phyloP scores from a whole-genome alignment of 2,888 invertebrate species.

The Arrhopalites spinosus region DNA sequence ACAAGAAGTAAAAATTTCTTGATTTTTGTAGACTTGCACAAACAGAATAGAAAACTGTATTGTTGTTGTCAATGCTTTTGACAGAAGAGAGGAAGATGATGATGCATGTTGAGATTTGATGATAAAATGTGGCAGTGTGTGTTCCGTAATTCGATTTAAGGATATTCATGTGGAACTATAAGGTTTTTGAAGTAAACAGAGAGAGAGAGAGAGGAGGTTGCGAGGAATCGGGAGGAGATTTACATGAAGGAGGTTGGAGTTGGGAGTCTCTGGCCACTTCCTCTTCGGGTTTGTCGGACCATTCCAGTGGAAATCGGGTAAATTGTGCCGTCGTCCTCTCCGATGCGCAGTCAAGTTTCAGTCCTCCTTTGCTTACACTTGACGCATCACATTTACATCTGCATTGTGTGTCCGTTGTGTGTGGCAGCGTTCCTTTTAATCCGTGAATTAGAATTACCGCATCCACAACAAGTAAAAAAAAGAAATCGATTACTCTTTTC shows the following conservation, averaged over 20 bases:
- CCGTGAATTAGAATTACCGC: slow-evolving; percentile 11
- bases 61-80: no score
- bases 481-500: slow-evolving; percentile 6
- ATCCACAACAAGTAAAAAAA: slow-evolving; percentile 15
- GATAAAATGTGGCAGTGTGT: neutral
- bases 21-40: no score
- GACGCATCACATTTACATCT: slow-evolving; percentile 29
- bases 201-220: slow-evolving; percentile 13
- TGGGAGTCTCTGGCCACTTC: slow-evolving; percentile 46
- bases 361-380: slow-evolving; percentile 21
- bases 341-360: slow-evolving; percentile 26
- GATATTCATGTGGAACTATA: neutral
- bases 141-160: neutral
- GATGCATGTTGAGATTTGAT: slow-evolving; percentile 27
- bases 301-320: slow-evolving; percentile 33
- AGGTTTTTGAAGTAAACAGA: no score
- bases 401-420: neutral
- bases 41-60: no score
- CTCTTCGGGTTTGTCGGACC: slow-evolving; percentile 45
- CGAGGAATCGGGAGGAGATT: slow-evolving; percentile 43
- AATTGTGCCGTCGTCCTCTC: slow-evolving; percentile 14
- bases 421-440: neutral
- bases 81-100: neutral
- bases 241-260: no score
- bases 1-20: no score